Base-by-base conservation (phyloP, 2,888 invertebrate genomes). In the Homarus gammarus region DNA sequence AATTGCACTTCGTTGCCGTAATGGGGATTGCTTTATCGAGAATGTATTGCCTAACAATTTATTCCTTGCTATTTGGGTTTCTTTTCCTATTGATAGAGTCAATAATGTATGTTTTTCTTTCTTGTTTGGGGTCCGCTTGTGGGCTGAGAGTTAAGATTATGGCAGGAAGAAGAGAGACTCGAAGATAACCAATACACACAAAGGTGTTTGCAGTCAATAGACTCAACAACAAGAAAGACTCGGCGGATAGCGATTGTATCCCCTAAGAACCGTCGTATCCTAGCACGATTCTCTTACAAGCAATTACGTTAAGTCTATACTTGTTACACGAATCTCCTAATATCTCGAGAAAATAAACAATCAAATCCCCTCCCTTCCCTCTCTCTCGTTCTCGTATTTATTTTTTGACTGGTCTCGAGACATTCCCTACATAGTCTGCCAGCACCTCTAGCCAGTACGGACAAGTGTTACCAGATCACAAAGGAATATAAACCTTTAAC, bases 21-120 rank as follows among this genome's bases (percentile, higher is more conserved):
- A 87, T 87, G 87, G 87, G 87, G 87, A 87, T 87, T 87, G 87
- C 82, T 87, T 82, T 87, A 87, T 82, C 87, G 87, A 51, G 82
- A 87, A 87, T 87, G 87, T 82, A 82, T 87, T 87, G 87, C 79
- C 82, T 87, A 87, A 82, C 87, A 87, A 87, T 87, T 87, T 87
- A 87, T 87, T 68, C 86, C 86, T 51, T 33, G 70, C 86, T 68
- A 86, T 84, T 84, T 84, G 84, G 73, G 81, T 81, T 84, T 84
- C 84, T 84, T 84, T 73, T 73, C 64, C 84, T 73, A 84, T 84
- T 84, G 84, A 84, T 84, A 73, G 78, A 68, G 78, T 86, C 86
- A 64, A 86, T 86, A 86, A 86, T 86, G 70, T 86, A 79, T 86
- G 79, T 75, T 79, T 86, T 86, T 79, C 84, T 75, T 84, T 84